Evolutionary conservation across 2,888 invertebrate genomes (phyloP), one percentile per base, ranked within the genome.

Genomic region (Eilema depressum): DNA sequence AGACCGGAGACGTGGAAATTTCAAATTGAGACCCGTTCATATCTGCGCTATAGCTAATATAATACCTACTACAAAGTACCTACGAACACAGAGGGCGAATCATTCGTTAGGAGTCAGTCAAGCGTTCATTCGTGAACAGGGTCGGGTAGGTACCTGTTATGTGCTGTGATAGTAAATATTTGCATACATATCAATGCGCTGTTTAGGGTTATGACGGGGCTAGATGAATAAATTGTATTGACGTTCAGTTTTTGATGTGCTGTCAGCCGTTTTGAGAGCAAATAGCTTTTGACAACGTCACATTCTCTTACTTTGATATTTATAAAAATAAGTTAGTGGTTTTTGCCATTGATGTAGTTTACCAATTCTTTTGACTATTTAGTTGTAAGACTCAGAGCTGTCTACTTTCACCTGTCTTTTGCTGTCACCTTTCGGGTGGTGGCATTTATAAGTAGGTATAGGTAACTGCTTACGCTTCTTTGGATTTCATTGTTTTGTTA

Each of bases 61-160:
- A 73, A 73, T 73, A 73, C 84, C 83, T 85, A 79, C 80, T 73
- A 62, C 71, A 69, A 74, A 75, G 81, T 79, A 78, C 77, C 77
- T 78, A 74, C 82, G 85, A 83, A 83, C 78, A 82, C 85, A 84
- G 86, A 85, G 88, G 87, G 86, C 85, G 89, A 87, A 88, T 87
- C 84, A 89, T 89, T 94, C 95, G 94, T 93, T 92, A 92, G 93
- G 88, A 94, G 90, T 89, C 93, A 94, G 86, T 91, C 85, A 89
- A 90, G 87, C 94, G 91, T 93, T 92, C 94, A 93, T 78, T 88
- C 91, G 93, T 91, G 93, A 93, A 92, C 92, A 86, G 92, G 91
- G 91, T 89, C 89, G 92, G 84, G 86, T 88, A 84, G 87, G 85
- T 90, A 91, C 92, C 93, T 91, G 92, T 86, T 93, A 93, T 93